Conservation (phyloP, 37 sponge, comb jelly and placozoan species). For the Eunapius fragilis region DNA sequence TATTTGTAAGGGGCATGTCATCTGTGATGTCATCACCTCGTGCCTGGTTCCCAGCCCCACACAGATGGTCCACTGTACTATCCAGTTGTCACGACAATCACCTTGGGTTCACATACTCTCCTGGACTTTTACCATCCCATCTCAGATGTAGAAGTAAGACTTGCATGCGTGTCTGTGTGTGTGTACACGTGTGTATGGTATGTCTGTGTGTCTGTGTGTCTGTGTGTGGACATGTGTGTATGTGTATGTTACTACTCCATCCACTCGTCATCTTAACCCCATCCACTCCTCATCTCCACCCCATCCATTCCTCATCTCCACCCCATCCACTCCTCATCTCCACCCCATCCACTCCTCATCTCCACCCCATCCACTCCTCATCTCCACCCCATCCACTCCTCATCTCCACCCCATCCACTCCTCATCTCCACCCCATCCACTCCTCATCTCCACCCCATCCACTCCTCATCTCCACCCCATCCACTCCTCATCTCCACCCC, state of each 20-base stretch:
- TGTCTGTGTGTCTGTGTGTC: background rate
- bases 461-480: background rate
- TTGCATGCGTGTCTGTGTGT: background rate
- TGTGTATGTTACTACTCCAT: background rate
- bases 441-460: no score
- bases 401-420: no score
- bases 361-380: background rate
- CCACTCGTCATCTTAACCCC: no score
- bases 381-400: no score
- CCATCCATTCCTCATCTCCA: no score
- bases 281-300: no score
- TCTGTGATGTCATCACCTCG: background rate
- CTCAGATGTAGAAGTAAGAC: background rate
- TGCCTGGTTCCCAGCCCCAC: constrained; percentile 75
- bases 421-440: no score
- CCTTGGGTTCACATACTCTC: constrained; percentile 86
- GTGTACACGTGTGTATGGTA: background rate
- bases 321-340: no score
- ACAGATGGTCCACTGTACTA: constrained; percentile 95
- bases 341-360: background rate
- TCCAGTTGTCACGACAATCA: constrained; percentile 90
- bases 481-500: background rate
- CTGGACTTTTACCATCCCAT: constrained; percentile 83
- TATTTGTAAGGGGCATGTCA: constrained; percentile 69
- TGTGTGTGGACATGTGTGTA: background rate